Conservation (phyloP, 2,113 vertebrate species). For the Vombatus ursinus region DNA sequence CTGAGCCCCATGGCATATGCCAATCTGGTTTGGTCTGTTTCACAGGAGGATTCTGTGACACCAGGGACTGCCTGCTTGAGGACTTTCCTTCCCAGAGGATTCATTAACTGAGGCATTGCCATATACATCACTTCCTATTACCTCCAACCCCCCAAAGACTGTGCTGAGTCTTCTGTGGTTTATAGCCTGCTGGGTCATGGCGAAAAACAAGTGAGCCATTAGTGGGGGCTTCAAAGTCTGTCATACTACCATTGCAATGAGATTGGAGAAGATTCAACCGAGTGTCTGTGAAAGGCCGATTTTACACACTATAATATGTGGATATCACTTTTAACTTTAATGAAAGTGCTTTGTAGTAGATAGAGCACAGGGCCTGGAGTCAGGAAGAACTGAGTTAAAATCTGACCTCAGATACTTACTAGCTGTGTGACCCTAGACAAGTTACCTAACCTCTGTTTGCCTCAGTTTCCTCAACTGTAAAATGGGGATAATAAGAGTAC, state of each 20-base stretch:
- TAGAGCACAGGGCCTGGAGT: no score
- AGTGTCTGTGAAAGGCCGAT: not conserved
- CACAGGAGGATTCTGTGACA: not conserved
- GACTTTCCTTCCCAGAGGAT: not conserved
- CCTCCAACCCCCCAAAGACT: not conserved
- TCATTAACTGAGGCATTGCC: not conserved
- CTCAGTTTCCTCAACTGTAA: not conserved
- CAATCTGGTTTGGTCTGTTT: not conserved
- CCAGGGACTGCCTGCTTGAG: not conserved
- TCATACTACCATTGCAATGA: not conserved
- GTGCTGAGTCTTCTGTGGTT: not conserved
- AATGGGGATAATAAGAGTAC: not conserved
- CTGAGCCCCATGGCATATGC: not conserved
- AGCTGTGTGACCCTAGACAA: not conserved
- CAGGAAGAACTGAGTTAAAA: not conserved
- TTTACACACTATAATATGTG: not conserved
- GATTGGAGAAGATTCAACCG: not conserved
- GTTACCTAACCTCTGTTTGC: not conserved
- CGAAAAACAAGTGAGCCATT: not conserved
- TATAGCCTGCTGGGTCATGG: not conserved
- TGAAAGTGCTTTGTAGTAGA: no score
- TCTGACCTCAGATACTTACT: not conserved
- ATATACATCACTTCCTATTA: not conserved
- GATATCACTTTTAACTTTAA: not conserved
- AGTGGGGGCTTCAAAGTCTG: not conserved